A percentile compares a stretch with the other conserved stretches of the same genome.
Evolutionary conservation across 2,797 vertebrate species (phyloP).

Genomic region (Gymnoscopelus microlampas): DNA sequence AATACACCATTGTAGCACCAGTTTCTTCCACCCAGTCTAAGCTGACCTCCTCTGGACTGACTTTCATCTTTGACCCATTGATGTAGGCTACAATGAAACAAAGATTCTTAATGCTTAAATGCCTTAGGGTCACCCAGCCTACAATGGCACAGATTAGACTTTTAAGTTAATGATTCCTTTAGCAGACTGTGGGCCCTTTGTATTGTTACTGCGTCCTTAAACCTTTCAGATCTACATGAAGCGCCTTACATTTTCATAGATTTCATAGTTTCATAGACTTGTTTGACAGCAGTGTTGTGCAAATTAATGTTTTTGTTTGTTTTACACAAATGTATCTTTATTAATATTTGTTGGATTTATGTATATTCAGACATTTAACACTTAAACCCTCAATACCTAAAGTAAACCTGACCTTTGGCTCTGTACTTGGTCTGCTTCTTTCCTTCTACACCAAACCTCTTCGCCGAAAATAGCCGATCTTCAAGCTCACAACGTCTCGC

Average conservation of each 20-base stretch:
- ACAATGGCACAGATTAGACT: background rate
- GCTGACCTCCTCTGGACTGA: background rate
- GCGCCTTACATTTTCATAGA: background rate
- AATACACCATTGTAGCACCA: background rate
- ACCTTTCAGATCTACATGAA: background rate
- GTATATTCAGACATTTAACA: too few relatives aligned
- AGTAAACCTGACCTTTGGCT: too few relatives aligned
- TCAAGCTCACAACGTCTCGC: too few relatives aligned
- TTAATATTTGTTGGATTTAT: too few relatives aligned
- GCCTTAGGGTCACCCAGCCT: background rate
- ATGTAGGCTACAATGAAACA: background rate
- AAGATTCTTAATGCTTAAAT: background rate
- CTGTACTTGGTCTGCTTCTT: too few relatives aligned
- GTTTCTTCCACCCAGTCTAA: background rate
- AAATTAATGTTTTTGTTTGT: too few relatives aligned
- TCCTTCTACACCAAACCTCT: too few relatives aligned
- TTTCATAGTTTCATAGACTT: too few relatives aligned
- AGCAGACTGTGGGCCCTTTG: conserved; percentile 33
- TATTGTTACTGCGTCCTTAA: background rate
- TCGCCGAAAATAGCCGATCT: too few relatives aligned
- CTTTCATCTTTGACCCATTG: conserved; percentile 4
- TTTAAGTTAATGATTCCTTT: background rate
- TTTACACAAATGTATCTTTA: too few relatives aligned
- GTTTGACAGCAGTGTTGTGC: too few relatives aligned
- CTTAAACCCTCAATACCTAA: too few relatives aligned